phyloP scores from a whole-genome alignment of 2,113 vertebrate species.

The Phoxinus phoxinus region DNA sequence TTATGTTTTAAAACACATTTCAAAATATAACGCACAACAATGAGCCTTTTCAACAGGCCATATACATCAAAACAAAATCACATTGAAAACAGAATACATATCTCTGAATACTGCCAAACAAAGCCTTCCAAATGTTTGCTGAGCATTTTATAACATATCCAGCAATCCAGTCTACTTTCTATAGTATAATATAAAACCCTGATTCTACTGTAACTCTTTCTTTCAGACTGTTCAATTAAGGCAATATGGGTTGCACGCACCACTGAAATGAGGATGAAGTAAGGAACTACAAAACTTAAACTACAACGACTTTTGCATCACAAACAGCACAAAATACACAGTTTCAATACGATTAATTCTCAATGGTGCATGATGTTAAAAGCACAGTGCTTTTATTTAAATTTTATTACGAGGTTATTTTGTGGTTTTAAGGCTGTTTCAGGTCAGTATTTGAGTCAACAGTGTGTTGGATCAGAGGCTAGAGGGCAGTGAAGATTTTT shows the following conservation, averaged over 20 bases:
- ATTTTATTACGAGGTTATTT: neutral
- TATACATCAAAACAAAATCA: constrained; percentile 10
- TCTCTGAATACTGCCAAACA: neutral
- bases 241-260: constrained; percentile 29
- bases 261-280: constrained; percentile 15
- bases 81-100: neutral
- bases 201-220: neutral
- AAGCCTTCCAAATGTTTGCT: neutral
- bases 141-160: neutral
- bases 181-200: neutral
- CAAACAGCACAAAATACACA: neutral
- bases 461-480: constrained; percentile 6
- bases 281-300: neutral
- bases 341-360: neutral
- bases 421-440: constrained; percentile 43
- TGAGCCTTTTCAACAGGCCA: neutral
- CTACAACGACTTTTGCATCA: constrained; percentile 4
- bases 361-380: neutral
- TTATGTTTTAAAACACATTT: constrained; percentile 13
- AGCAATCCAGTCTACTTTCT: neutral
- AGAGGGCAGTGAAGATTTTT: constrained; percentile 16
- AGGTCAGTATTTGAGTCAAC: constrained; percentile 32
- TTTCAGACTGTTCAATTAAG: constrained; percentile 21
- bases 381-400: neutral
- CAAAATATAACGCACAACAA: neutral